phyloP scores from a whole-genome alignment of 2,797 vertebrate genomes.

The Pseudochirops cupreus region DNA sequence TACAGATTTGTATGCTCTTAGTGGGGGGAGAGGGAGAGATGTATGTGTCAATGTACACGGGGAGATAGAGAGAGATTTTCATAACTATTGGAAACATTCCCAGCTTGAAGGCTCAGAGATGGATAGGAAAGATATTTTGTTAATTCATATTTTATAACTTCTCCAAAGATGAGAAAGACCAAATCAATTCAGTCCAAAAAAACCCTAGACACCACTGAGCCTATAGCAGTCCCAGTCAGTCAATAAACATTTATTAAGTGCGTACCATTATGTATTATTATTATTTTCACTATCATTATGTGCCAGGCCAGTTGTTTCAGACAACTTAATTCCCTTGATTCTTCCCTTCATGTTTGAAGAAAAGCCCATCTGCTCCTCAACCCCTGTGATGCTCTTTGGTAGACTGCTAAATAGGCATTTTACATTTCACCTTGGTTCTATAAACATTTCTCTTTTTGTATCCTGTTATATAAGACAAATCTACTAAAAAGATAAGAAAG shows the following conservation, averaged over 20 bases:
- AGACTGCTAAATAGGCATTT: neutral
- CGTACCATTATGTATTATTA: neutral
- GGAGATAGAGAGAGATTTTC: neutral
- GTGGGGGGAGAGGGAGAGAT: neutral
- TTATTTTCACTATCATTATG: neutral
- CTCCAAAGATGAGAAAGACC: neutral
- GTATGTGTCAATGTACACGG: neutral
- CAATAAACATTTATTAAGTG: neutral
- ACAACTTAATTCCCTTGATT: neutral
- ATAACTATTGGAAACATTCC: neutral
- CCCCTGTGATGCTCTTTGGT: neutral
- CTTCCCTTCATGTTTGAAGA: neutral
- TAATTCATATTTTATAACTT: neutral
- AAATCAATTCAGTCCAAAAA: neutral
- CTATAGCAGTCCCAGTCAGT: neutral
- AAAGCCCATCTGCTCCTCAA: neutral
- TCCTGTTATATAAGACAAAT: neutral
- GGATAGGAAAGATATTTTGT: neutral
- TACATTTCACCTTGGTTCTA: neutral
- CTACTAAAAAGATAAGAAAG: neutral
- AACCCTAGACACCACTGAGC: no score
- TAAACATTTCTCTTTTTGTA: neutral
- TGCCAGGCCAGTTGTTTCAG: neutral
- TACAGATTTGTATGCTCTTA: neutral
- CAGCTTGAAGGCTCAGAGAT: neutral